Percentiles rank a stretch among this genome's conserved stretches.
phyloP scores from a whole-genome alignment of 2,888 invertebrate genomes.

The Meteorus cinctellus region DNA sequence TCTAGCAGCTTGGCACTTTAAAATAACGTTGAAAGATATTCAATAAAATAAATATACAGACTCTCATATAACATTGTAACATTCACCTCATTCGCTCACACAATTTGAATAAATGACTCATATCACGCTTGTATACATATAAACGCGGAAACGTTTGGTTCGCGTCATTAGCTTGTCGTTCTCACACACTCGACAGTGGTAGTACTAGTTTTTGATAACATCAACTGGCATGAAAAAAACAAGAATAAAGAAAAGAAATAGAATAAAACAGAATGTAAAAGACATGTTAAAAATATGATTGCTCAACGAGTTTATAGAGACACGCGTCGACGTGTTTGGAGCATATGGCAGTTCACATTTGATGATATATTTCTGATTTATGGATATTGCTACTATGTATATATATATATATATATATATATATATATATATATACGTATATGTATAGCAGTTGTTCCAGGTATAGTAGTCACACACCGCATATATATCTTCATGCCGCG shows the following conservation, averaged over 20 bases:
- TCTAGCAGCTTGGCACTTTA: background rate
- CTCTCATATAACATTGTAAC: background rate
- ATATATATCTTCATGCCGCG: slow-evolving; percentile 1
- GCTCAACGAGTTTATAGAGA: slow-evolving; percentile 16
- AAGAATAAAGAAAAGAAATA: background rate
- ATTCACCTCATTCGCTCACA: background rate
- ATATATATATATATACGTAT: background rate
- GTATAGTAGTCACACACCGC: background rate
- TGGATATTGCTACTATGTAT: slow-evolving; percentile 9
- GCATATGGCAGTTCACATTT: slow-evolving; percentile 8
- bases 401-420: background rate
- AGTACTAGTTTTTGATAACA: slow-evolving; percentile 18
- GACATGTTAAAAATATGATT: slow-evolving; percentile 18
- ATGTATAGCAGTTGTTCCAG: background rate
- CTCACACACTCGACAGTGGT: slow-evolving; percentile 16
- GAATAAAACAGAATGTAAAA: background rate
- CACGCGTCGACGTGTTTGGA: slow-evolving; percentile 22
- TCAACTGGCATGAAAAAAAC: background rate
- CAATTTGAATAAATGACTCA: slow-evolving; percentile 6
- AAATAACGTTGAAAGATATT: background rate
- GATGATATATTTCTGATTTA: slow-evolving; percentile 19
- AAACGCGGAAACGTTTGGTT: background rate
- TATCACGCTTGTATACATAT: background rate
- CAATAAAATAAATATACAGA: background rate
- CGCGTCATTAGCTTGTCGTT: slow-evolving; percentile 15